Evolutionary conservation across 2,113 vertebrate genomes (phyloP).

Genomic region (Petrocephalus microphthalmus): DNA sequence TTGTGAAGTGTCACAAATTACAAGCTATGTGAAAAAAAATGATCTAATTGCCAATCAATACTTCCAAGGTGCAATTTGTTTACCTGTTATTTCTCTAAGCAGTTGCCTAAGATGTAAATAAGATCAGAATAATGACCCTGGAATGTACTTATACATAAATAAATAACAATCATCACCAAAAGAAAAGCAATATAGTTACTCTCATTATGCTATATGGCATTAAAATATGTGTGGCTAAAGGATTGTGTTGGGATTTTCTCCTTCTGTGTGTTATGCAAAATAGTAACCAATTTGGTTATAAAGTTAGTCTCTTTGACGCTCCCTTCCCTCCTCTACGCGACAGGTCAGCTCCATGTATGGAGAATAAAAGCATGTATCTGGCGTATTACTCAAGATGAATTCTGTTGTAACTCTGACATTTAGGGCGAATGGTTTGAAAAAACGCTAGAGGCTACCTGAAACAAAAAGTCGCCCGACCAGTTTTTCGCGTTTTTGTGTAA

Average conservation of each 20-base stretch:
- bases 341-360: background rate
- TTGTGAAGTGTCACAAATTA: background rate
- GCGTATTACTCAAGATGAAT: background rate
- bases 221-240: background rate
- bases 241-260: too few species aligned
- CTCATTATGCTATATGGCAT: background rate
- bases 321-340: background rate
- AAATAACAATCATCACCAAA: background rate
- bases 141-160: background rate
- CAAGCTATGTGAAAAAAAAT: background rate
- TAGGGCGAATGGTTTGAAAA: background rate
- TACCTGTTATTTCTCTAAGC: background rate
- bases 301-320: background rate
- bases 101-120: background rate
- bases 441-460: background rate
- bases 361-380: background rate
- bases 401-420: background rate
- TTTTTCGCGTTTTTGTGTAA: constrained; percentile 20
- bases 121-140: background rate
- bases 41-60: background rate
- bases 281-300: constrained; percentile 10
- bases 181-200: background rate
- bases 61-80: background rate
- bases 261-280: constrained; percentile 17
- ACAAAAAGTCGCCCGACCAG: constrained; percentile 21